Conservation (phyloP, 2,797 vertebrate genomes). For the Trachurus trachurus region DNA sequence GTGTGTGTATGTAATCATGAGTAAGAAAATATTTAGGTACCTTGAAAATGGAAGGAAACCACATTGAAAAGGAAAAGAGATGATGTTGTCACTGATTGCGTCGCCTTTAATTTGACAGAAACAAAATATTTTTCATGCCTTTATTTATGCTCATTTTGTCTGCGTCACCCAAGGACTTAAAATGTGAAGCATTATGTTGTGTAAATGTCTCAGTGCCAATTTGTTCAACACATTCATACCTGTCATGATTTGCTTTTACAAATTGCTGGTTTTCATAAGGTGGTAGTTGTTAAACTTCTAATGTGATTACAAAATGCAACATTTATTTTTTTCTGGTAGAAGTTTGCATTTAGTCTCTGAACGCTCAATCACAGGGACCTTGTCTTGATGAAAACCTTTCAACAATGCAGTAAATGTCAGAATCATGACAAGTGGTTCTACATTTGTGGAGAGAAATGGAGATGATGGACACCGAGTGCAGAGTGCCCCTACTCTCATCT, state of each 20-base stretch:
- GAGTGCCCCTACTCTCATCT: constrained; percentile 5
- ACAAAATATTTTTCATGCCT: background rate
- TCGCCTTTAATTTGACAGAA: constrained; percentile 2
- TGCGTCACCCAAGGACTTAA: background rate
- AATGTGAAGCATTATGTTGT: background rate
- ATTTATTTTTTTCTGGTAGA: constrained; percentile 2
- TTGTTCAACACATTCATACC: background rate
- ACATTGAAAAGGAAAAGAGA: constrained; percentile 7
- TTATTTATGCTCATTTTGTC: background rate
- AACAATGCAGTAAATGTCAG: constrained; percentile 9
- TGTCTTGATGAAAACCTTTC: constrained; percentile 42
- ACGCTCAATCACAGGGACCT: constrained; percentile 16
- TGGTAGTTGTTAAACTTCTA: background rate
- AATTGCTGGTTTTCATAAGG: background rate
- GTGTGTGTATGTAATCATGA: background rate
- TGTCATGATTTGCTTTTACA: background rate
- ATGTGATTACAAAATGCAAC: background rate
- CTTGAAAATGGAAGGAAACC: background rate
- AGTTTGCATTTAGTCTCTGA: background rate
- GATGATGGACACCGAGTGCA: constrained; percentile 8
- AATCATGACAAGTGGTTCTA: constrained; percentile 4
- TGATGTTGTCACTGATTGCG: background rate
- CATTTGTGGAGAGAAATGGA: constrained; percentile 9
- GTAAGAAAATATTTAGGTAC: background rate
- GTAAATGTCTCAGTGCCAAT: background rate